A percentile compares a stretch with the other conserved stretches of the same genome.
Evolutionary conservation across 2,113 vertebrate species (phyloP).

Genomic region (Pavo muticus): DNA sequence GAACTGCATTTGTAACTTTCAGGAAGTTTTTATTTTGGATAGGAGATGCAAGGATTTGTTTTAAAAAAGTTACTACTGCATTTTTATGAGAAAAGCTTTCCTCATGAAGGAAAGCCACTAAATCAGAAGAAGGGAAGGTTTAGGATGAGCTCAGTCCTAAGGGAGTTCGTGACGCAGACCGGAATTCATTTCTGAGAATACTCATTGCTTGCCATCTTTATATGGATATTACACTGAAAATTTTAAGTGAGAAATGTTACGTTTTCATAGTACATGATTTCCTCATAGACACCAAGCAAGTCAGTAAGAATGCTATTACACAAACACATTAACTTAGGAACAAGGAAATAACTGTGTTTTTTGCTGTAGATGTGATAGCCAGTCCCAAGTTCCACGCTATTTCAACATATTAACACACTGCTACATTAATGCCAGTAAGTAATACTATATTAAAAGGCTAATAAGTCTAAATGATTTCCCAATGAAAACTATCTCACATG

Average conservation of each 20-base stretch:
- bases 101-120: background rate
- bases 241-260: background rate
- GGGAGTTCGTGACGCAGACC: background rate
- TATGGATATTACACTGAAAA: background rate
- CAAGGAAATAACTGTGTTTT: background rate
- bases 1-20: background rate
- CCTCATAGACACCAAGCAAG: background rate
- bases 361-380: background rate
- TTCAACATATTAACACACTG: background rate
- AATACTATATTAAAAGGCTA: background rate
- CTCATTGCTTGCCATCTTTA: rapidly evolving
- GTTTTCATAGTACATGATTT: rapidly evolving
- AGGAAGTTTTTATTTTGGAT: background rate
- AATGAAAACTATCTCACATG: background rate
- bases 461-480: background rate
- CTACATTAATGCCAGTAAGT: background rate
- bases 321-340: background rate
- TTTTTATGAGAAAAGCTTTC: background rate
- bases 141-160: background rate
- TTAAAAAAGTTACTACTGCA: background rate
- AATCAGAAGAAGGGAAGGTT: background rate
- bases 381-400: background rate
- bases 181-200: background rate
- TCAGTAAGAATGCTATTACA: background rate
- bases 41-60: background rate